Conservation (phyloP, 2,888 invertebrate genomes). For the Ferrisia virgata region DNA sequence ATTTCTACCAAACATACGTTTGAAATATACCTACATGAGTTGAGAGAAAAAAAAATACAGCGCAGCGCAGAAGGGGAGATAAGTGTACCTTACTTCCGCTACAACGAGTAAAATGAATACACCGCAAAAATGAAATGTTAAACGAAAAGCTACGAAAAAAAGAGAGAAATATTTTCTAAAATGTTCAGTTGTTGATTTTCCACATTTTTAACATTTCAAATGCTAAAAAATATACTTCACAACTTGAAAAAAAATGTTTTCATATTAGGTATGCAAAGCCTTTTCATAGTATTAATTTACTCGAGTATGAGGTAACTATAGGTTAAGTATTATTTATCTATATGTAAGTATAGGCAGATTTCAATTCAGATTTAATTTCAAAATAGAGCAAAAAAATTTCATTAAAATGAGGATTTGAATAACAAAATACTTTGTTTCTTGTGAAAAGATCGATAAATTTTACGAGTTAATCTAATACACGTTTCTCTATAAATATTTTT, state of each 20-base stretch:
- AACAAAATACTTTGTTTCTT: background rate
- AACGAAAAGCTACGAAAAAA: background rate
- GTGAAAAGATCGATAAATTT: background rate
- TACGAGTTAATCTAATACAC: background rate
- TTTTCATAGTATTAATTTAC: too few species aligned
- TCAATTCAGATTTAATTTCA: background rate
- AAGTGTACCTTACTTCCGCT: background rate
- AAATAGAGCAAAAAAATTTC: background rate
- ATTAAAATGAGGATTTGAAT: background rate
- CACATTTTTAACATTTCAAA: background rate
- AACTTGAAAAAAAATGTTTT: background rate
- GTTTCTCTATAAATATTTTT: background rate
- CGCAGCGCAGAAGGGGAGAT: background rate
- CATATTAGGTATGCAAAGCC: too few species aligned
- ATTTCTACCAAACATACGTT: background rate
- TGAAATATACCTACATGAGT: too few species aligned
- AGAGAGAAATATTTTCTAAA: background rate
- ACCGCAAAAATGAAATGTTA: background rate
- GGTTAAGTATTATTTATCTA: background rate
- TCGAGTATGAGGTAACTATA: background rate
- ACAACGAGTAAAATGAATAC: conserved; percentile 8
- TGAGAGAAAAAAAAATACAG: background rate
- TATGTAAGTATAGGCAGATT: background rate
- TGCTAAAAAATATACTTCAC: background rate
- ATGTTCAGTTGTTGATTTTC: background rate